Percentiles rank a stretch among this genome's conserved stretches.
Conservation (phyloP, 2,888 invertebrate genomes). For the Neria commutata region DNA sequence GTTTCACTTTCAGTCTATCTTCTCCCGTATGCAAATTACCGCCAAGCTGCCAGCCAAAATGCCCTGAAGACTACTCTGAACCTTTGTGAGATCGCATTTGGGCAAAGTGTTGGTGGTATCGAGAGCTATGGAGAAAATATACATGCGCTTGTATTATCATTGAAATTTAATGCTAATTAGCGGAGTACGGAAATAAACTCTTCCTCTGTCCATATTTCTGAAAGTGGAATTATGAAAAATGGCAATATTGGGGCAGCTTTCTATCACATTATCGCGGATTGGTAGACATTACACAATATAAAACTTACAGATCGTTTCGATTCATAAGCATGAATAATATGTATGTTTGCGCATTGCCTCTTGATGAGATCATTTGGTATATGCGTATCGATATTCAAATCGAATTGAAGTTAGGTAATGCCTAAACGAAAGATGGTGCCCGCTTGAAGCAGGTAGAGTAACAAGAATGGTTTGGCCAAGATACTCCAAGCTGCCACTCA, state of each 20-base stretch:
- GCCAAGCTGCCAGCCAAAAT: not conserved
- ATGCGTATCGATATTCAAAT: too few relatives aligned
- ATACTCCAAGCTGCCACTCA: too few relatives aligned
- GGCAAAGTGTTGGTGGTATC: not conserved
- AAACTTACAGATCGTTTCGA: not conserved
- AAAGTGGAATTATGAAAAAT: not conserved
- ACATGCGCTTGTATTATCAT: not conserved
- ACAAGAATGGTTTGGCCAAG: too few relatives aligned
- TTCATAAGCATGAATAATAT: too few relatives aligned
- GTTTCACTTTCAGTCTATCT: too few relatives aligned
- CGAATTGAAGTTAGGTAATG: not conserved
- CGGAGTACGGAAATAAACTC: not conserved
- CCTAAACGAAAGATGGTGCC: too few relatives aligned
- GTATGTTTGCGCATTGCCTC: too few relatives aligned
- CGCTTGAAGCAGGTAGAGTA: too few relatives aligned
- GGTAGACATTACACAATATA: not conserved
- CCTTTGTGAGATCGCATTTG: not conserved
- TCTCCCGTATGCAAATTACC: not conserved
- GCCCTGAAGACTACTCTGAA: not conserved
- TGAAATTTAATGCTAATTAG: conserved; percentile 1
- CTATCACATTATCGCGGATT: not conserved
- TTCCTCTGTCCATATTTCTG: not conserved
- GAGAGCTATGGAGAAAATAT: not conserved
- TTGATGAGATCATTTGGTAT: not conserved
- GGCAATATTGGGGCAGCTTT: not conserved